Evolutionary conservation across 2,888 invertebrate genomes (phyloP).

Genomic region (Ametastegia equiseti): DNA sequence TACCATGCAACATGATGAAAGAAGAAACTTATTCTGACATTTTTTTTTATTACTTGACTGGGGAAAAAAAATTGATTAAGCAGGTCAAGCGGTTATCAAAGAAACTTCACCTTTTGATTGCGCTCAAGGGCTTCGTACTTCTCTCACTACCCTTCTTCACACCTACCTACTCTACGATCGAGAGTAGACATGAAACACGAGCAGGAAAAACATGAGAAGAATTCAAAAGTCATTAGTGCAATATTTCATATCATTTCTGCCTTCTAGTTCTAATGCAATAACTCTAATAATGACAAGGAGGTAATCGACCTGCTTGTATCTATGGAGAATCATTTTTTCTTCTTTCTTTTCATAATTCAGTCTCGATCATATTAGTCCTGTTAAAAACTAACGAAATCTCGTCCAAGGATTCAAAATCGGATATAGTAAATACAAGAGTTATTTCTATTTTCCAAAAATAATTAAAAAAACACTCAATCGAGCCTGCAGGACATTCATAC

Average conservation of each 20-base stretch:
- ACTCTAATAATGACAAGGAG: neutral
- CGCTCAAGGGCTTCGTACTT: neutral
- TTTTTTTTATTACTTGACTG: neutral
- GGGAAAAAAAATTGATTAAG: neutral
- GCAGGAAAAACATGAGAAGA: neutral
- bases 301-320: too few species aligned
- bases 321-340: too few species aligned
- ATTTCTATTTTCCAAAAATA: too few species aligned
- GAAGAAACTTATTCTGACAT: neutral
- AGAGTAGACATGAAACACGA: neutral
- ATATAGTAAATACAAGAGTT: too few species aligned
- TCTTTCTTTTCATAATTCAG: too few species aligned
- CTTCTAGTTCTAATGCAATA: neutral
- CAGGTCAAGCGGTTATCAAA: neutral
- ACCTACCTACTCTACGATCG: neutral
- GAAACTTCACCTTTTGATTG: neutral
- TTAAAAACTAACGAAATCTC: too few species aligned
- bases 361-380: too few species aligned
- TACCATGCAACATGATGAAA: too few species aligned
- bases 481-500: too few species aligned
- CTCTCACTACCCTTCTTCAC: conserved; percentile 1
- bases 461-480: too few species aligned
- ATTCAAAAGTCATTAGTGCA: neutral
- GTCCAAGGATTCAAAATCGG: too few species aligned
- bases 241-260: too few species aligned